Conservation (phyloP, 2,797 vertebrate species). For the Cynopterus sphinx region DNA sequence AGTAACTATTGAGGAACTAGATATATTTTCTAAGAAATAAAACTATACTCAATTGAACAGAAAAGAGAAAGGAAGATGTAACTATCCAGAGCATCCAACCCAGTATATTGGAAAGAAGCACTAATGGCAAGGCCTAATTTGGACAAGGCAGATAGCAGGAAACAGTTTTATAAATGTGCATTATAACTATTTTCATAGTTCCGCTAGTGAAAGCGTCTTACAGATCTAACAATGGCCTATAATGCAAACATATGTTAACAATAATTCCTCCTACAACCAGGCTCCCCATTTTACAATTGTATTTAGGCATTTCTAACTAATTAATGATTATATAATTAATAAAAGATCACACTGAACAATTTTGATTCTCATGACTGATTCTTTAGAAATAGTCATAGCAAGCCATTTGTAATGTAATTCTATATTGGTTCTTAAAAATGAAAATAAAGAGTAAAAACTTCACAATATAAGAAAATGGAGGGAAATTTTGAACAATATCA, state of each 20-base stretch:
- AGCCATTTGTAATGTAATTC: constrained; percentile 10
- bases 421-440: background rate
- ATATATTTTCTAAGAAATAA: background rate
- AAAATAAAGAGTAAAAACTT: background rate
- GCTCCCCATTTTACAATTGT: background rate
- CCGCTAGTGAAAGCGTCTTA: background rate
- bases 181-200: background rate
- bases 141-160: background rate
- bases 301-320: background rate
- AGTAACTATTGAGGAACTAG: background rate
- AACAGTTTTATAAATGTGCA: background rate
- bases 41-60: background rate
- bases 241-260: background rate
- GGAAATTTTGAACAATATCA: constrained; percentile 28
- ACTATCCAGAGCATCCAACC: background rate
- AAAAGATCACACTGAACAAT: background rate
- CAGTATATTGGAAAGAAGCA: background rate
- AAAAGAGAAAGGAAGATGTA: background rate
- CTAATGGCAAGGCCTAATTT: background rate
- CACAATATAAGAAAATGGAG: background rate
- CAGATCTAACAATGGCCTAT: background rate
- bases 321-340: constrained; percentile 20
- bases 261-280: background rate
- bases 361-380: background rate
- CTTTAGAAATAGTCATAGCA: constrained; percentile 34